phyloP scores from a whole-genome alignment of 2,113 vertebrate species.

The chimpanzee (Pan troglodytes) region NHGRI_mPanTro3-v2.1_pri NC_072403.2:82194501-82195000 shows the following conservation, averaged over 20 bases:
- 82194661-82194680: background rate
- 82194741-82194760: background rate
- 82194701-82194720: background rate
- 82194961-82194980: background rate
- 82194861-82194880: background rate
- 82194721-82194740: background rate
- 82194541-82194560: background rate
- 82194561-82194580: background rate
- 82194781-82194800: background rate
- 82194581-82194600: background rate
- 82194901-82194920: background rate
- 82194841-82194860: background rate
- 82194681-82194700: background rate
- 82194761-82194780: background rate
- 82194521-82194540: background rate
- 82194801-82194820: background rate
- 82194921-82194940: background rate
- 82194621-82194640: background rate
- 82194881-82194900: constrained; percentile 2
- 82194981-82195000: too few species aligned
- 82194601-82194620: background rate
- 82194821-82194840: background rate
- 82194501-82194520: background rate
- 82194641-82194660: background rate
- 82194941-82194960: background rate